phyloP scores from a whole-genome alignment of 2,888 invertebrate genomes.

The Adineta ricciae region DNA sequence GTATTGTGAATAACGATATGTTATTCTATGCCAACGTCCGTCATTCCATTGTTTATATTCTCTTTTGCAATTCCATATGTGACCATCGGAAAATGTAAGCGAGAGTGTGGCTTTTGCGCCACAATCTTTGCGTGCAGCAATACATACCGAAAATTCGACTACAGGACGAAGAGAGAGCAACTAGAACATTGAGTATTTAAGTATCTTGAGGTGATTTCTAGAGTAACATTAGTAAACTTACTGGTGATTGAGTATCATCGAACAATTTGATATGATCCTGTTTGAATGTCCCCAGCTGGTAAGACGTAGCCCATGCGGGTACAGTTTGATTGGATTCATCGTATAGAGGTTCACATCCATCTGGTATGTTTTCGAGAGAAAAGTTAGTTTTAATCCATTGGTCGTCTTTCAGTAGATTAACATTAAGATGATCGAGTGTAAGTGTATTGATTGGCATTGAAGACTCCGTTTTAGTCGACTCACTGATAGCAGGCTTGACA shows the following conservation, averaged over 20 bases:
- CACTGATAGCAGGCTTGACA: too few species aligned
- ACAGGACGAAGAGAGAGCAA: background rate
- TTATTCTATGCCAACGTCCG: background rate
- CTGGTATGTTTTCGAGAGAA: background rate
- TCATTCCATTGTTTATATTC: background rate
- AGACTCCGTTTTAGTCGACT: too few species aligned
- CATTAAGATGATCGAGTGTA: too few species aligned
- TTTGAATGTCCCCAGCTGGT: background rate
- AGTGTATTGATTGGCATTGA: too few species aligned
- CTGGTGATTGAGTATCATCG: background rate
- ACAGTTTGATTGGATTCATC: background rate
- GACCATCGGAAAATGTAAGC: background rate
- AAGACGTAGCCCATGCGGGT: background rate
- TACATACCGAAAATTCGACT: background rate
- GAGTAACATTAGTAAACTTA: background rate
- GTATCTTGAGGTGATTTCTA: background rate
- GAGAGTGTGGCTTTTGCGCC: background rate
- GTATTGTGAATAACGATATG: background rate
- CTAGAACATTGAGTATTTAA: too few species aligned
- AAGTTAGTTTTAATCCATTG: background rate
- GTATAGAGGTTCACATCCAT: background rate
- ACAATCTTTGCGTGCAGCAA: background rate
- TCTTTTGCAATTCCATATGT: background rate
- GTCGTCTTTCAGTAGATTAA: background rate
- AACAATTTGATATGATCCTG: background rate